These are phyloP conservation scores for Hedya salicella DNA, from an alignment of 2,888 invertebrate species.

Conservation along the genomic window DNA sequence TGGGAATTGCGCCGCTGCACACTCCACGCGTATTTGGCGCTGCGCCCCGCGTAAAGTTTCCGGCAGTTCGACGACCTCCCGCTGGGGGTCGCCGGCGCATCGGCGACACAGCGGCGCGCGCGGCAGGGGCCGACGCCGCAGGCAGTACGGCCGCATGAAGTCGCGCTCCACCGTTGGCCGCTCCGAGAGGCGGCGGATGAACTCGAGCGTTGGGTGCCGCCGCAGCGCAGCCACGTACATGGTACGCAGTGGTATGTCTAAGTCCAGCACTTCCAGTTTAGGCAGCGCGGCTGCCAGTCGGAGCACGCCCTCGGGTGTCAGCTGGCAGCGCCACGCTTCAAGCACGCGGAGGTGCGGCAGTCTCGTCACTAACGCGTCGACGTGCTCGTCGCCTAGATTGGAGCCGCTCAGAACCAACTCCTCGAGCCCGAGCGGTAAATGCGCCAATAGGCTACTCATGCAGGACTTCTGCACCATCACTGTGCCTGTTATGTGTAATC, in stretches of 20 bases:
- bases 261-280: constrained; percentile 44
- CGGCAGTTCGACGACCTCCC: constrained; percentile 6
- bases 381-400: constrained; percentile 50
- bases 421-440: constrained; percentile 40
- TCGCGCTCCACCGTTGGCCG: constrained; percentile 21
- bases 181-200: constrained; percentile 23
- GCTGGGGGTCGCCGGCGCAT: neutral
- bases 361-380: constrained; percentile 35
- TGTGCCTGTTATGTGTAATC: constrained; percentile 57
- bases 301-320: constrained; percentile 42
- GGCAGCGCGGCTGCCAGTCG: constrained; percentile 45
- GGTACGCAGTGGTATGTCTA: constrained; percentile 43
- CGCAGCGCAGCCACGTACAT: constrained; percentile 11
- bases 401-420: constrained; percentile 52
- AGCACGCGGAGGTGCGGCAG: constrained; percentile 46
- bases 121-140: constrained; percentile 15
- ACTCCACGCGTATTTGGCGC: constrained; percentile 33
- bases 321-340: constrained; percentile 51
- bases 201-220: constrained; percentile 2
- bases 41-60: neutral
- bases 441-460: constrained; percentile 47
- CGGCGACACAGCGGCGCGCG: neutral
- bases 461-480: constrained; percentile 49
- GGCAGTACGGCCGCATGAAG: constrained; percentile 13
- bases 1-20: constrained; percentile 46